Base-by-base conservation (phyloP, 2,888 invertebrate species). In the Ophion ventricosus region DNA sequence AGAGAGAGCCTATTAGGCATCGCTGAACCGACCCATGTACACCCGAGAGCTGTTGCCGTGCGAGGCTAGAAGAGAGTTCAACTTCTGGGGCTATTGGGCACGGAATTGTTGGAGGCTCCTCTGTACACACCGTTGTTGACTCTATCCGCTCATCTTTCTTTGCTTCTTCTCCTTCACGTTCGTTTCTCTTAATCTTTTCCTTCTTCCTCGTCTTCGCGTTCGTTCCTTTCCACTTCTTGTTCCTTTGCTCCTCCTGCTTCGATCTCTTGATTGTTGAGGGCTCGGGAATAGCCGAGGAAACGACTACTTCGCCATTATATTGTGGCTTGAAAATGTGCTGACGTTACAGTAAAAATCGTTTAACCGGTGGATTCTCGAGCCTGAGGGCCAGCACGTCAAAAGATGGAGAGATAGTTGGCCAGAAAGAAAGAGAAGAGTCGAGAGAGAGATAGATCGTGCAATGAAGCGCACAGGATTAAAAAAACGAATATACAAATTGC, bases 301-400 rank as follows among this genome's bases (percentile, higher is more conserved):
- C 56, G 23, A 75, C 56, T 64, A 25, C 76, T 69, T 67, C 57
- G 74, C 80, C 77, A 84, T 80, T 84, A 73, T 70, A 70, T 70
- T 26, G 66, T 69, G 35, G 64, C 78, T 81, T 57, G 81, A 81
- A 81, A 75, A 78, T 74, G 77, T 73, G 74, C 64, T 64, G 59
- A 72, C 66, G 66, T 54, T 59, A 59, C 59, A 84, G 66, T 72
- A 80, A 84, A 81, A 84, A 79, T 84, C 25, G 77, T 74, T 70
- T 75, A 78, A 81, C 84, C 81, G 84, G 80, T 84, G 80, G 80
- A 69, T 79, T 75, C 56, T 70, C 61, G 54, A 61, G 78, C 75
- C 70, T 26, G 59, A 64, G 66, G 81, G 63, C 66, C 35, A 61
- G 56, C 69, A 63, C 67, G 54, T 69, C 11, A 14, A n/a, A 23